These are phyloP conservation scores for Alligator mississippiensis DNA, from an alignment of 2,113 vertebrate species.

Conservation along the genomic window DNA sequence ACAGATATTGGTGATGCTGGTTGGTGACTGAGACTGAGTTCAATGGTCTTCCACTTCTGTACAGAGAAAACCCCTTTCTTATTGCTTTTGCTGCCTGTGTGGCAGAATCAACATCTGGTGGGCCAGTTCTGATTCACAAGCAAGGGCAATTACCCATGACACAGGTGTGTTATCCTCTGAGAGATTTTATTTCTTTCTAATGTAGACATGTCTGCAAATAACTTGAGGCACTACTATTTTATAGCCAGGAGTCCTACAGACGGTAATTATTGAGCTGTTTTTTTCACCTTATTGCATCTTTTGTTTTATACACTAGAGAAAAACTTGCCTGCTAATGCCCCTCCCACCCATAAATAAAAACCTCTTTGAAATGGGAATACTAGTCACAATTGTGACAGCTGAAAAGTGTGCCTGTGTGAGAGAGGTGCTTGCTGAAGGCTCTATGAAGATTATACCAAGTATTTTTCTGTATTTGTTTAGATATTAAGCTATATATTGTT, in stretches of 20 bases:
- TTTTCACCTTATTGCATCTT: slow-evolving; percentile 56
- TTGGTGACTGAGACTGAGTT: not conserved
- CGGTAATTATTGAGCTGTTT: slow-evolving; percentile 69
- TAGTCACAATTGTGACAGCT: slow-evolving; percentile 32
- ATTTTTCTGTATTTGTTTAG: too few relatives aligned
- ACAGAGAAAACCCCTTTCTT: slow-evolving; percentile 42
- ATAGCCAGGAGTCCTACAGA: slow-evolving; percentile 58
- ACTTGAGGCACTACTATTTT: slow-evolving; percentile 75
- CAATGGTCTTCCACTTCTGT: slow-evolving; percentile 35
- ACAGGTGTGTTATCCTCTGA: slow-evolving; percentile 79
- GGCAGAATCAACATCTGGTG: slow-evolving; percentile 77
- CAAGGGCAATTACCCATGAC: slow-evolving; percentile 75
- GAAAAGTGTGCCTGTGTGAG: too few relatives aligned
- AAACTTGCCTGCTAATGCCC: slow-evolving; percentile 39
- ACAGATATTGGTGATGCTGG: not conserved
- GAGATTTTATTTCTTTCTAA: slow-evolving; percentile 75
- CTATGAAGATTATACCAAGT: too few relatives aligned
- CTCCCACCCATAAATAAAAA: slow-evolving; percentile 60
- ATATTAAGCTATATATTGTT: too few relatives aligned
- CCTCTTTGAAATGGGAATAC: slow-evolving; percentile 60
- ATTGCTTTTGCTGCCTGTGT: slow-evolving; percentile 67
- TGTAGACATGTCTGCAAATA: slow-evolving; percentile 78
- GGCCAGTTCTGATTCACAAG: slow-evolving; percentile 72
- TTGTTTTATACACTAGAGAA: slow-evolving; percentile 62
- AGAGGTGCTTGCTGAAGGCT: too few relatives aligned